phyloP scores from a whole-genome alignment of 2,797 vertebrate species.

The Neostethus bicornis region DNA sequence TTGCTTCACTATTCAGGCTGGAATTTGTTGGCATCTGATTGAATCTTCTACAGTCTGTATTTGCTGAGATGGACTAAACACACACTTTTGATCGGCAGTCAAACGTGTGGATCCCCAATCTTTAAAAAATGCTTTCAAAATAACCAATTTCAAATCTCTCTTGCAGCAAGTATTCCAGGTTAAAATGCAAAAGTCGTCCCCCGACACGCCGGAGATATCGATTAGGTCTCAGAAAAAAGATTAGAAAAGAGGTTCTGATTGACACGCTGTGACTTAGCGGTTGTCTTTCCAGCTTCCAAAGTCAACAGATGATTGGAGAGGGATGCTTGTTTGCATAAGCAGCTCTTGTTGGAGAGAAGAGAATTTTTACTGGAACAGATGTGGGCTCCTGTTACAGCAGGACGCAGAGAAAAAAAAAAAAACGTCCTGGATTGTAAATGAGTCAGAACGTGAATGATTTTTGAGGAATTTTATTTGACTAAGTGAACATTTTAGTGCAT shows the following conservation, averaged over 20 bases:
- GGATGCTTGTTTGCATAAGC: background rate
- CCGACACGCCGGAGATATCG: constrained; percentile 3
- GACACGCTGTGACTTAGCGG: background rate
- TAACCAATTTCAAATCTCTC: background rate
- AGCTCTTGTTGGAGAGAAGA: background rate
- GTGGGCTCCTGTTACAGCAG: too few relatives aligned
- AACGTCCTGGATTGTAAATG: too few relatives aligned
- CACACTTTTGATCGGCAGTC: constrained; percentile 5
- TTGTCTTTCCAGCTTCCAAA: background rate
- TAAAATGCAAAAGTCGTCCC: background rate
- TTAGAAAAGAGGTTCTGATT: background rate
- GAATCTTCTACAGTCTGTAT: background rate
- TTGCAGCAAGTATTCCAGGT: background rate
- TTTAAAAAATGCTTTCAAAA: constrained; percentile 4
- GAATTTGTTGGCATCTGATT: background rate
- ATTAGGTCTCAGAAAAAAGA: constrained; percentile 16
- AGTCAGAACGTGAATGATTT: too few relatives aligned
- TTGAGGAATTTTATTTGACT: too few relatives aligned
- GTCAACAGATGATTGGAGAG: background rate
- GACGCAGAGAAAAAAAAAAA: too few relatives aligned
- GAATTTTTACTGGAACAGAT: constrained; percentile 7
- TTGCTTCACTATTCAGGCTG: background rate
- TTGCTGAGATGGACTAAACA: background rate
- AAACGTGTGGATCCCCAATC: constrained; percentile 3
- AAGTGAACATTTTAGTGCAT: too few relatives aligned